phyloP scores from a whole-genome alignment of 2,888 invertebrate genomes.

The Helobdella robusta region DNA sequence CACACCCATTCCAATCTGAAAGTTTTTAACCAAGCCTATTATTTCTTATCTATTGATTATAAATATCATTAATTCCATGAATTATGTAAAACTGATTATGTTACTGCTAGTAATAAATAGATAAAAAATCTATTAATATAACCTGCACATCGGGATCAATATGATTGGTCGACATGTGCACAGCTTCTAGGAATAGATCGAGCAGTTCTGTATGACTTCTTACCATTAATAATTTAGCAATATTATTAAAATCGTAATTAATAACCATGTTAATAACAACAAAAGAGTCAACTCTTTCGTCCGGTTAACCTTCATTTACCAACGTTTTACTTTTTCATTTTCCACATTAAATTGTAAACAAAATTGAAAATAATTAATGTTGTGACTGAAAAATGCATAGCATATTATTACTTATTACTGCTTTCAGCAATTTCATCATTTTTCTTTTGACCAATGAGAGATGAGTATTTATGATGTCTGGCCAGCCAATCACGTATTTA shows the following conservation, averaged over 20 bases:
- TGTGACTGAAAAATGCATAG: too few species aligned
- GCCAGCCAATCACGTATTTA: constrained; percentile 56
- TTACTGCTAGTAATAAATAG: not conserved
- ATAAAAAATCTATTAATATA: not conserved
- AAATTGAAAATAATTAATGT: too few species aligned
- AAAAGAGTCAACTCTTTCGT: too few species aligned
- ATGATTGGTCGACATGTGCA: not conserved
- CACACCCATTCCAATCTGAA: constrained; percentile 76
- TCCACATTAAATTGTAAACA: too few species aligned
- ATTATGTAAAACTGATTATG: not conserved
- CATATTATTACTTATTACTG: too few species aligned
- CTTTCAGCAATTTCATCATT: too few species aligned
- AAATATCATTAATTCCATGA: not conserved
- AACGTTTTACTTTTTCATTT: too few species aligned
- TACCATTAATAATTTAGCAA: too few species aligned
- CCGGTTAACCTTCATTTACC: too few species aligned
- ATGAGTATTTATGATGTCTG: constrained; percentile 70
- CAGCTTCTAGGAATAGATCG: constrained; percentile 23
- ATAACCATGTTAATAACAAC: too few species aligned
- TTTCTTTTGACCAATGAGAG: constrained; percentile 58
- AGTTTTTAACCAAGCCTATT: constrained; percentile 22
- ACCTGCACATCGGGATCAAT: constrained; percentile 29
- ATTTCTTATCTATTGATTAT: constrained; percentile 1
- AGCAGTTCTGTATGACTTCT: too few species aligned
- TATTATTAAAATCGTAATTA: too few species aligned